Percentiles rank a stretch among this genome's conserved stretches.
These are phyloP conservation scores for Mola mola DNA, from an alignment of 2,113 vertebrate genomes.

Conservation along the genomic window DNA sequence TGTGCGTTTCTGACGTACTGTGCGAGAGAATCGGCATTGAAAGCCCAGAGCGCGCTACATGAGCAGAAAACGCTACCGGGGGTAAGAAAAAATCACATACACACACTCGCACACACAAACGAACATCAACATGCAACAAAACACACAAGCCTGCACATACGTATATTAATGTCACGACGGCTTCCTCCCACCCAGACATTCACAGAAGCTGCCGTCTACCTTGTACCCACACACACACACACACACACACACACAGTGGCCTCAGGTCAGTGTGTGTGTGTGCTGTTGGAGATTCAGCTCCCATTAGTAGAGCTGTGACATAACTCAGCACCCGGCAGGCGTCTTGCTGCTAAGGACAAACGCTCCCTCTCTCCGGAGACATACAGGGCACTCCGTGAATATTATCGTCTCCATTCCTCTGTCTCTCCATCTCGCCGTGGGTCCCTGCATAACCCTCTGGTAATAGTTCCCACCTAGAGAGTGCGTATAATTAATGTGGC, in stretches of 20 bases:
- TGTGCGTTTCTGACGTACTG: constrained; percentile 95
- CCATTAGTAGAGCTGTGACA: constrained; percentile 73
- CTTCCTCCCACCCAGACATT: constrained; percentile 4
- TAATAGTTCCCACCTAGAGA: constrained; percentile 72
- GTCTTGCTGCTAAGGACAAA: constrained; percentile 73
- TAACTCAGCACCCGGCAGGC: constrained; percentile 72
- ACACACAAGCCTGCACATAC: constrained; percentile 23
- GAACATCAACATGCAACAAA: constrained; percentile 46
- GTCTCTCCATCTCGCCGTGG: constrained; percentile 53
- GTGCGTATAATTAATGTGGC: constrained; percentile 78
- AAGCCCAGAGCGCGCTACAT: constrained; percentile 92
- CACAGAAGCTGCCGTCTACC: constrained; percentile 24
- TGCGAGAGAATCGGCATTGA: constrained; percentile 90
- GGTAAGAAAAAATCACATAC: constrained; percentile 79
- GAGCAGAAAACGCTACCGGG: constrained; percentile 93
- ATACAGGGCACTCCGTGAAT: constrained; percentile 47
- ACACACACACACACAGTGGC: background rate
- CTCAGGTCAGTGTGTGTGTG: constrained; percentile 39
- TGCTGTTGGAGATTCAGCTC: constrained; percentile 50
- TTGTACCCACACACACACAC: constrained; percentile 10
- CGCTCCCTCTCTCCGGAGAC: constrained; percentile 60
- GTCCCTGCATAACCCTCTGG: constrained; percentile 55
- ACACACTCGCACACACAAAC: constrained; percentile 12
- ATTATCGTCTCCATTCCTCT: constrained; percentile 69
- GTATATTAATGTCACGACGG: background rate